Conservation (phyloP, 2,888 invertebrate species). For the Ennomos fuscantarius region DNA sequence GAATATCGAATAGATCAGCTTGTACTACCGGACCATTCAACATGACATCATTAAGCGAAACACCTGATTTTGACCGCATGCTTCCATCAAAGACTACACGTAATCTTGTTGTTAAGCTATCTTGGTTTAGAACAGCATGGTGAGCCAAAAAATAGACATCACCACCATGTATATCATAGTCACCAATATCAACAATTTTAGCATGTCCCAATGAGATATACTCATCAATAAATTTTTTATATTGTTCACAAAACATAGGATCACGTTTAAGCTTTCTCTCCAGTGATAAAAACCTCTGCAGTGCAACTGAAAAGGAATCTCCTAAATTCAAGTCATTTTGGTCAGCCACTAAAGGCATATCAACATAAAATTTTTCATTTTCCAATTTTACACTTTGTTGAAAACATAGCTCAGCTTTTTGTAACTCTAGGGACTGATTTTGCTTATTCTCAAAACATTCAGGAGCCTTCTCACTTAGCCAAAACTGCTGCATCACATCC, state of each 20-base stretch:
- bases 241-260: not conserved
- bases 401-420: not conserved
- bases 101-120: not conserved
- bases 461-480: no score
- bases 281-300: not conserved
- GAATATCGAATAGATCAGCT: constrained; percentile 31
- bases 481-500: no score
- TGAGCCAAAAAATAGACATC: constrained; percentile 3
- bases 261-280: not conserved
- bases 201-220: not conserved
- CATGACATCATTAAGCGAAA: no score
- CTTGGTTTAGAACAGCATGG: constrained; percentile 4
- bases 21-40: constrained; percentile 35
- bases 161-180: no score
- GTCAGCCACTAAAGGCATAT: not conserved
- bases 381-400: constrained; percentile 1
- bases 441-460: no score
- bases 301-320: not conserved
- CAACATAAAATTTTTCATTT: constrained; percentile 6
- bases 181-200: no score
- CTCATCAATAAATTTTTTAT: not conserved
- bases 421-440: no score
- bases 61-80: no score
- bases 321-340: constrained; percentile 1
- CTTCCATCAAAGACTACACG: no score